phyloP scores from a whole-genome alignment of 1,140 invertebrate species.

The Drosophila funebris region DNA sequence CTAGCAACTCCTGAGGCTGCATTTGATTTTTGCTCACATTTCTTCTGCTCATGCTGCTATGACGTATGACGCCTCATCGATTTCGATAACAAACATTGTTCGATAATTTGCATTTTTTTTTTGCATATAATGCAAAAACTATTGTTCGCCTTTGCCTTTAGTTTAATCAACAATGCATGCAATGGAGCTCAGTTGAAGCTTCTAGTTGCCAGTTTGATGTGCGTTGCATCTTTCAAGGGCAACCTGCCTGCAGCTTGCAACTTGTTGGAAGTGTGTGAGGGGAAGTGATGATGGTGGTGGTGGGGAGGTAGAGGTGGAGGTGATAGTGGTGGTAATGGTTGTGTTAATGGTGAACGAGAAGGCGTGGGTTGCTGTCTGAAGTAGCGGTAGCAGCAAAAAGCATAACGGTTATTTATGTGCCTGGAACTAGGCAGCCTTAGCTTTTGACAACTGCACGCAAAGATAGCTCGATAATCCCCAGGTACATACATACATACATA shows the following conservation, averaged over 20 bases:
- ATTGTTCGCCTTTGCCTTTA: background rate
- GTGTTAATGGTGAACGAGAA: no score
- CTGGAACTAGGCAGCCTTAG: background rate
- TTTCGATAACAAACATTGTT: conserved; percentile 23
- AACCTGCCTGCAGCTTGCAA: background rate
- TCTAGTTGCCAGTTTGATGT: background rate
- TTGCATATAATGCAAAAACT: background rate
- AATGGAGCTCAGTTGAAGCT: background rate
- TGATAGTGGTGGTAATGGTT: no score
- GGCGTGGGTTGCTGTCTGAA: no score
- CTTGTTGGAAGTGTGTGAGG: background rate
- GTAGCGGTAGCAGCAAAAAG: no score
- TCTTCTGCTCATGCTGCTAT: background rate
- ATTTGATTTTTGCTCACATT: conserved; percentile 24
- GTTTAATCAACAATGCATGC: background rate
- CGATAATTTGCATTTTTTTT: conserved; percentile 4
- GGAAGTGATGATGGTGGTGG: no score
- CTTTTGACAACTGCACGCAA: conserved; percentile 2
- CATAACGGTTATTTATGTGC: conserved; percentile 1
- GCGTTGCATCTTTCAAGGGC: conserved; percentile 6
- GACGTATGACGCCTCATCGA: background rate
- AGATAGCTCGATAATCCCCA: conserved; percentile 15
- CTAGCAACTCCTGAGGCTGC: conserved; percentile 30
- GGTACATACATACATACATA: conserved; percentile 1
- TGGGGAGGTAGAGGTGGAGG: background rate